Conservation (phyloP, 2,888 invertebrate species). For the Chrysomela aeneicollis region DNA sequence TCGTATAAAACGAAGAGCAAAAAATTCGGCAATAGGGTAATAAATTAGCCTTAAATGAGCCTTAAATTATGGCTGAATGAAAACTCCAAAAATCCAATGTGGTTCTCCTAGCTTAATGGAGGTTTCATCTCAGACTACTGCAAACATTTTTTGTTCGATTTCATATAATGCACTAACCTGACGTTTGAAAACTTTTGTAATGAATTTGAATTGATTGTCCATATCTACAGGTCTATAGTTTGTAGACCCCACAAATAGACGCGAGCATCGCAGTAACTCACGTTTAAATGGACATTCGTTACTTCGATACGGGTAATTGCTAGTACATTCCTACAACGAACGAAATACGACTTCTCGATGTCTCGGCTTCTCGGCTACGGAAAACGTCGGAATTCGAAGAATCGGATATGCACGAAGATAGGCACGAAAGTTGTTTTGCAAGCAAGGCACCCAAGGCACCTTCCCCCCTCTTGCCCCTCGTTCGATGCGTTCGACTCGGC, state of each 20-base stretch:
- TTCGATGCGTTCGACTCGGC: constrained; percentile 42
- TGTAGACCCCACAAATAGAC: neutral
- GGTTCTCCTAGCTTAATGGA: too few relatives aligned
- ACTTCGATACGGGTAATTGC: constrained; percentile 8
- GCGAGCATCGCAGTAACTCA: neutral
- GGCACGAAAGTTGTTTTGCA: constrained; percentile 38
- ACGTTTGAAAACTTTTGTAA: too few relatives aligned
- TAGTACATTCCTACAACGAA: constrained; percentile 8
- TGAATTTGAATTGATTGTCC: too few relatives aligned
- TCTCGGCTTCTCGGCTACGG: constrained; percentile 8
- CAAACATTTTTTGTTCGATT: too few relatives aligned
- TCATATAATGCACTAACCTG: too few relatives aligned
- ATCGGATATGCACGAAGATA: constrained; percentile 35
- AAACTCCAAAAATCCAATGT: too few relatives aligned
- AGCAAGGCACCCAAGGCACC: constrained; percentile 25
- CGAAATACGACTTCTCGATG: constrained; percentile 15
- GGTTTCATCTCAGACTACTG: too few relatives aligned
- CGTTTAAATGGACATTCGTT: neutral
- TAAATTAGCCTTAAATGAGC: too few relatives aligned
- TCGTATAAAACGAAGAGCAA: too few relatives aligned
- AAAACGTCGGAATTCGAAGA: constrained; percentile 32
- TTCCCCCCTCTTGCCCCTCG: constrained; percentile 17
- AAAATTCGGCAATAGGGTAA: too few relatives aligned
- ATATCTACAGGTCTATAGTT: too few relatives aligned
- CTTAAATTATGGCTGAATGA: too few relatives aligned